Conservation (phyloP, 2,888 invertebrate species). For the Aphrophora alni region DNA sequence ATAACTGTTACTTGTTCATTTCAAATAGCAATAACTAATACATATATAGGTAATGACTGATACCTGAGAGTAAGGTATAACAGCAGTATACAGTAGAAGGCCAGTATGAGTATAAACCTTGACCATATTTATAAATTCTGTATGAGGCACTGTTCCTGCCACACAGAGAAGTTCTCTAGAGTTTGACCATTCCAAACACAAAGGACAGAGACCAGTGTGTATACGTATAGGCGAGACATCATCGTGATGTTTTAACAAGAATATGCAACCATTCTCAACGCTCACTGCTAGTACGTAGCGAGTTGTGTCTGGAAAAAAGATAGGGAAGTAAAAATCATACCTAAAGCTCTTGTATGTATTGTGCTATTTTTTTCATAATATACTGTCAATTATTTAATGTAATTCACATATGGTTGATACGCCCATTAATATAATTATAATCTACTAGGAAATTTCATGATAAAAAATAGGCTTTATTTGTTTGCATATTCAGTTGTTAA, state of each 20-base stretch:
- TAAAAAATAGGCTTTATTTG: too few species aligned
- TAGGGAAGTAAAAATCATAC: too few species aligned
- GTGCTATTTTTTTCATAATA: too few species aligned
- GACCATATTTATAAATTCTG: conserved; percentile 78
- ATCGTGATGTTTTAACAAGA: conserved; percentile 88
- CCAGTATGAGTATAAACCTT: conserved; percentile 93
- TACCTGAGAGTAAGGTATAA: conserved; percentile 79
- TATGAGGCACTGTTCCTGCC: conserved; percentile 68
- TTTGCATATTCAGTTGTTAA: too few species aligned
- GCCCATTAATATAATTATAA: too few species aligned
- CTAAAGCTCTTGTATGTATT: too few species aligned
- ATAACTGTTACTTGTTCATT: too few species aligned
- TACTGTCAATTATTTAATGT: too few species aligned
- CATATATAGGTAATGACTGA: too few species aligned
- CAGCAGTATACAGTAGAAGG: conserved; percentile 77
- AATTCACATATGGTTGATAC: too few species aligned
- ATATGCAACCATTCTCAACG: conserved; percentile 88
- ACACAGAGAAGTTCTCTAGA: conserved; percentile 91
- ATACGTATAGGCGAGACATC: conserved; percentile 91
- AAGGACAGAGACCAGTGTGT: conserved; percentile 78
- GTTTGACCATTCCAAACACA: conserved; percentile 97
- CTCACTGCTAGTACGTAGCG: conserved; percentile 85
- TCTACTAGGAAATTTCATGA: too few species aligned
- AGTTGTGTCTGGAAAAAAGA: conserved; percentile 62
- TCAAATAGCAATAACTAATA: too few species aligned